A percentile compares a stretch with the other conserved stretches of the same genome.
These are phyloP conservation scores for Chionoecetes opilio DNA, from an alignment of 1,140 invertebrate species.

Conservation along the genomic window DNA sequence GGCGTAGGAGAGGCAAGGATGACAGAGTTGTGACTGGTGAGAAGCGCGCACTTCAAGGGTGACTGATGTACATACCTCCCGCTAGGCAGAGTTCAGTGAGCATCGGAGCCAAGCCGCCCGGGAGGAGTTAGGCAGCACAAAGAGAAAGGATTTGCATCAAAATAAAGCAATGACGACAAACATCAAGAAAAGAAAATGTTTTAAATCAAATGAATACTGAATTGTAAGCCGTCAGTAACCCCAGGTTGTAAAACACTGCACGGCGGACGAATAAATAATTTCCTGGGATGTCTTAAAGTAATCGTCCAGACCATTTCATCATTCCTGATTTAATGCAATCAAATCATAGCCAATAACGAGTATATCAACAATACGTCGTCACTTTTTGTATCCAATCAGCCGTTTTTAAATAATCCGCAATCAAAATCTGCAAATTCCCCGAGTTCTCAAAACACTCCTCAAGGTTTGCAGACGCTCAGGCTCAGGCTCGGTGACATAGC, in stretches of 20 bases:
- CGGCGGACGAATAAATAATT: slow-evolving; percentile 15
- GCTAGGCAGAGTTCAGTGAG: background rate
- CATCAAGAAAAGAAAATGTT: background rate
- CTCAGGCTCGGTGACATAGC: too few relatives aligned
- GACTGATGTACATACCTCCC: background rate
- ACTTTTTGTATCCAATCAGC: too few relatives aligned
- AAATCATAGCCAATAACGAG: too few relatives aligned
- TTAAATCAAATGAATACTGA: background rate
- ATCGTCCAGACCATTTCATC: too few relatives aligned
- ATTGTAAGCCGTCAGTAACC: background rate
- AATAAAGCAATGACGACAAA: slow-evolving; percentile 8
- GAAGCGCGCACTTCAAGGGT: background rate
- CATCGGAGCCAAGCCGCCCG: background rate
- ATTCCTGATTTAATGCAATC: too few relatives aligned
- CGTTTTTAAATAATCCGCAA: too few relatives aligned
- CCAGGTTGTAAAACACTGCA: too few relatives aligned
- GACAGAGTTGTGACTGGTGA: background rate
- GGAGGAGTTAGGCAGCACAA: background rate
- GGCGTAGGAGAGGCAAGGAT: background rate
- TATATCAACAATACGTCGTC: too few relatives aligned
- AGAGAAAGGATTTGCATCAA: slow-evolving; percentile 7
- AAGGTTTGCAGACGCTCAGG: too few relatives aligned
- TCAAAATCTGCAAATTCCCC: too few relatives aligned
- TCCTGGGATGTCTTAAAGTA: too few relatives aligned
- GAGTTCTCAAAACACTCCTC: too few relatives aligned